Percentiles rank a stretch among this genome's conserved stretches.
phyloP scores from a whole-genome alignment of 2,888 invertebrate genomes.

The Leptothorax acervorum region DNA sequence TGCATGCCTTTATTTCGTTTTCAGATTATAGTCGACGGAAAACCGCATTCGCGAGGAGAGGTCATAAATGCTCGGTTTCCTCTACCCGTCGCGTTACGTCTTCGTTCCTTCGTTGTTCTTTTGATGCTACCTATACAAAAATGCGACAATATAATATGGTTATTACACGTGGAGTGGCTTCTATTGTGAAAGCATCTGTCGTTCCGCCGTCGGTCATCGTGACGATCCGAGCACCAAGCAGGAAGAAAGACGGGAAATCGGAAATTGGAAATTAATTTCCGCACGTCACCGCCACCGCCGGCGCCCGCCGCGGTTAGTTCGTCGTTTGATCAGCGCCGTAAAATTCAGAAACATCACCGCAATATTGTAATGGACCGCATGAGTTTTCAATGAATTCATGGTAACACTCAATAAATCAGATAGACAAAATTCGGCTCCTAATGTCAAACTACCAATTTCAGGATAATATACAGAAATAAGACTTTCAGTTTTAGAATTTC shows the following conservation, averaged over 20 bases:
- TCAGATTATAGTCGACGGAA: constrained; percentile 29
- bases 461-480: background rate
- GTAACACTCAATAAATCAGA: background rate
- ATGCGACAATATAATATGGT: constrained; percentile 30
- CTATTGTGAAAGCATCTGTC: constrained; percentile 80
- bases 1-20: background rate
- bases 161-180: constrained; percentile 65
- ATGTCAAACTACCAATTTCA: background rate
- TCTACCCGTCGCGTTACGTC: background rate
- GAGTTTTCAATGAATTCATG: background rate
- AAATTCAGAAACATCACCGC: background rate
- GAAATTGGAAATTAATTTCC: constrained; percentile 78
- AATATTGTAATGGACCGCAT: constrained; percentile 12
- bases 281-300: constrained; percentile 3
- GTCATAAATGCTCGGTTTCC: constrained; percentile 18
- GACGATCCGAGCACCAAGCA: constrained; percentile 33
- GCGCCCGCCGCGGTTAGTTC: background rate
- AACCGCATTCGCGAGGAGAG: constrained; percentile 10
- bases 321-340: background rate
- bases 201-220: constrained; percentile 57
- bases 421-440: background rate
- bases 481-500: background rate
- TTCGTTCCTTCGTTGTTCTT: constrained; percentile 27
- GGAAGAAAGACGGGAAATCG: constrained; percentile 74
- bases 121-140: constrained; percentile 35